phyloP scores from a whole-genome alignment of 2,113 vertebrate species.

The Podilymbus podiceps region DNA sequence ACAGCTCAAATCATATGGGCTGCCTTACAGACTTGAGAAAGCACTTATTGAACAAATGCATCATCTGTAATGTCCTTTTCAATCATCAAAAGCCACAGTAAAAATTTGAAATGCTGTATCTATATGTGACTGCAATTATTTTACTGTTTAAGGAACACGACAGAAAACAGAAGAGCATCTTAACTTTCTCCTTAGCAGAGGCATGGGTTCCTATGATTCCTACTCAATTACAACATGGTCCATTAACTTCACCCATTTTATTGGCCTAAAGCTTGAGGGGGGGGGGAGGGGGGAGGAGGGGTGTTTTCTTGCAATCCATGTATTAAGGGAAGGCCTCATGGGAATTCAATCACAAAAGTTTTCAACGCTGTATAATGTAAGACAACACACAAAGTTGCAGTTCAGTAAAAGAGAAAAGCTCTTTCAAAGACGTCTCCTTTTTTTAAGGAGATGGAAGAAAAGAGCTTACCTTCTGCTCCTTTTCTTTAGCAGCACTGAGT shows the following conservation, averaged over 20 bases:
- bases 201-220: background rate
- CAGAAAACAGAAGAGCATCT: background rate
- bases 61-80: constrained; percentile 28
- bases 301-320: background rate
- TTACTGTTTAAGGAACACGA: background rate
- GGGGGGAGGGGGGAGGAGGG: too few relatives aligned
- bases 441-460: background rate
- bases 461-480: constrained; percentile 80
- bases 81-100: background rate
- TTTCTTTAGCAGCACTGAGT: constrained; percentile 72
- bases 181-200: background rate
- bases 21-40: background rate
- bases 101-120: background rate
- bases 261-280: background rate
- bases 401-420: background rate
- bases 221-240: background rate
- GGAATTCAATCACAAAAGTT: background rate
- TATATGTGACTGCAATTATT: background rate
- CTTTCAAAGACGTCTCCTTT: background rate
- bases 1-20: background rate
- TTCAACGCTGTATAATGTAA: background rate
- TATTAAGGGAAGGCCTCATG: background rate
- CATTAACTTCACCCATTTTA: background rate
- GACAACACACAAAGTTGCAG: background rate
- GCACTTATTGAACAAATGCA: constrained; percentile 8